Conservation (phyloP, 2,113 vertebrate genomes). For the Carollia perspicillata region DNA sequence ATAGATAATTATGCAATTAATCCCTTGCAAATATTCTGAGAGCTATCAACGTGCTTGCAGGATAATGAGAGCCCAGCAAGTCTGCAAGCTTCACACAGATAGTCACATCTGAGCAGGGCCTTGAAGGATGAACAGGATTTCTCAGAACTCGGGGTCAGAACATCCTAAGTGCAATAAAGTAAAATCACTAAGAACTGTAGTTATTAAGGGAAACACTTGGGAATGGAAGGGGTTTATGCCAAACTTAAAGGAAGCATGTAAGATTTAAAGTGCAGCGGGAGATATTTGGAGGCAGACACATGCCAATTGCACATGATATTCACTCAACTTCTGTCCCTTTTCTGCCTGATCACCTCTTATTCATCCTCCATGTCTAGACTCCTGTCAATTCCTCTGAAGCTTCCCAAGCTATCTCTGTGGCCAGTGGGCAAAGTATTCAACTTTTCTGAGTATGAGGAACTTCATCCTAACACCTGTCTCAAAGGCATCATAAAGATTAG, state of each 20-base stretch:
- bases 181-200: neutral
- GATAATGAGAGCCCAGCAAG: neutral
- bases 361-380: neutral
- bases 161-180: neutral
- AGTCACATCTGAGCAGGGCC: neutral
- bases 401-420: neutral
- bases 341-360: neutral
- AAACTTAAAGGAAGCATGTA: constrained; percentile 2
- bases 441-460: neutral
- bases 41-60: neutral
- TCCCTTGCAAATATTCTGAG: neutral
- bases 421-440: neutral
- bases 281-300: neutral
- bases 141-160: neutral
- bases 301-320: neutral
- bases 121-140: neutral
- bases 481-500: neutral
- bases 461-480: neutral
- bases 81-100: neutral
- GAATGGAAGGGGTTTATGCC: neutral
- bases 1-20: neutral
- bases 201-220: neutral
- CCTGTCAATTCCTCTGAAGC: neutral
- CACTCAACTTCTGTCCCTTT: neutral
- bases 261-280: neutral